Conservation (phyloP, 2,888 invertebrate genomes). For the Stenolophus ochropezus region DNA sequence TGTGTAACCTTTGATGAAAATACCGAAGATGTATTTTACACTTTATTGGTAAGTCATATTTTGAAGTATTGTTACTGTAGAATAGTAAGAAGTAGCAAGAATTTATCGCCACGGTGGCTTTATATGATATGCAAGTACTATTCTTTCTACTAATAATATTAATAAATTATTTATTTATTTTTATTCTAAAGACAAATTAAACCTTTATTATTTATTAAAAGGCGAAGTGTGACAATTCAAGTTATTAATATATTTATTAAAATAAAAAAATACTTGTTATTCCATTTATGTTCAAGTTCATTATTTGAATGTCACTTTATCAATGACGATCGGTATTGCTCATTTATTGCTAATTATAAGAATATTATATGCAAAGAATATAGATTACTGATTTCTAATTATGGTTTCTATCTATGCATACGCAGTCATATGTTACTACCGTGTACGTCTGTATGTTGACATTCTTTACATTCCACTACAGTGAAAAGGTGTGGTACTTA, state of each 20-base stretch:
- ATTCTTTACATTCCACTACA: constrained; percentile 71
- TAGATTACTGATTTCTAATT: constrained; percentile 45
- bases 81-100: background rate
- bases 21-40: constrained; percentile 32
- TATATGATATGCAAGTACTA: constrained; percentile 27
- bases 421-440: constrained; percentile 51
- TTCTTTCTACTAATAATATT: background rate
- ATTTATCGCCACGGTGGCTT: constrained; percentile 54
- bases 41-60: constrained; percentile 47
- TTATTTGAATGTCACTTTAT: constrained; percentile 5
- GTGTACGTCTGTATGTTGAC: constrained; percentile 65
- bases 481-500: constrained; percentile 69
- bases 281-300: constrained; percentile 7
- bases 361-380: constrained; percentile 13
- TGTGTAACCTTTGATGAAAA: constrained; percentile 40
- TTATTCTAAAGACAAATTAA: background rate
- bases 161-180: background rate
- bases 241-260: background rate
- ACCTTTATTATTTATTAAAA: background rate
- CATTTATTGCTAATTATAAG: constrained; percentile 8
- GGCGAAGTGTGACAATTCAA: background rate
- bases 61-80: background rate
- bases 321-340: constrained; percentile 7
- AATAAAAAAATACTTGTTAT: background rate
- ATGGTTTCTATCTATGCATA: constrained; percentile 33